Evolutionary conservation across 2,113 vertebrate genomes (phyloP).

Genomic region (Zosterops pallidus): DNA sequence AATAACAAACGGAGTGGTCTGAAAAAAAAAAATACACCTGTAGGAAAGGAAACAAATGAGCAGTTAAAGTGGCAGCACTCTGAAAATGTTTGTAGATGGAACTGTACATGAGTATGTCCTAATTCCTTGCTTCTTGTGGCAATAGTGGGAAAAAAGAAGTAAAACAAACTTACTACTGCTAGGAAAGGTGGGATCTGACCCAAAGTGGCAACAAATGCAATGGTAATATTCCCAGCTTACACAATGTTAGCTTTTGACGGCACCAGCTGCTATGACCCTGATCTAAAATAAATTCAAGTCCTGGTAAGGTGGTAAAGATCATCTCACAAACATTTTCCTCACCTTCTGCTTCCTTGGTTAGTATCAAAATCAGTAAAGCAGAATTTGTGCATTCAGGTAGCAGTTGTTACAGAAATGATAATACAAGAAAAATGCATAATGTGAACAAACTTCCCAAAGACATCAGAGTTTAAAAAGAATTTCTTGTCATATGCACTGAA

Average conservation of each 20-base stretch:
- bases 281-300: neutral
- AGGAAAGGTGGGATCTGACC: neutral
- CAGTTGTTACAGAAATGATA: neutral
- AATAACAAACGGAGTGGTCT: neutral
- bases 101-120: neutral
- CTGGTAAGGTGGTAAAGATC: neutral
- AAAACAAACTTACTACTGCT: neutral
- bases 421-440: neutral
- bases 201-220: neutral
- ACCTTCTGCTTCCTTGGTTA: neutral
- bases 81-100: neutral
- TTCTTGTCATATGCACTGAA: neutral
- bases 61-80: neutral
- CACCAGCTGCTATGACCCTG: neutral
- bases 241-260: neutral
- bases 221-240: neutral
- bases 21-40: neutral
- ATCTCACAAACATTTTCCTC: neutral
- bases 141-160: neutral
- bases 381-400: neutral
- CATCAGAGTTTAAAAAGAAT: neutral
- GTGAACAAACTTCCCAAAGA: neutral
- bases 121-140: neutral
- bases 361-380: neutral
- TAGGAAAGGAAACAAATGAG: neutral